A percentile compares a stretch with the other conserved stretches of the same genome.
Conservation (phyloP, 2,888 invertebrate genomes). For the Amphipyra berbera region DNA sequence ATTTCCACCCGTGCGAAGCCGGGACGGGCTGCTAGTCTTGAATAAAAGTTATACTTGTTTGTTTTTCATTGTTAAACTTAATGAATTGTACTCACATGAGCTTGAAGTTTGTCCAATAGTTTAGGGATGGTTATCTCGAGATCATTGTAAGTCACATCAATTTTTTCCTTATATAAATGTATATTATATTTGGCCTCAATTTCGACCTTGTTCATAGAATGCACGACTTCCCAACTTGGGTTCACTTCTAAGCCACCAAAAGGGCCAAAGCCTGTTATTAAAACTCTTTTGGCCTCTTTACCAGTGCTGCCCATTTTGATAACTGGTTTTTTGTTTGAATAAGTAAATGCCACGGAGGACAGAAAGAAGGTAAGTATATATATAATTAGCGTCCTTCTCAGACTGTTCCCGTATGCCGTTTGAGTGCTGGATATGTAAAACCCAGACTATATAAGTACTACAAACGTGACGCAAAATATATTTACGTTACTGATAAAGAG, state of each 20-base stretch:
- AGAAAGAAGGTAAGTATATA: too few species aligned
- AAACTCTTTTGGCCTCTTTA: conserved; percentile 66
- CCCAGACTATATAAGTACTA: too few species aligned
- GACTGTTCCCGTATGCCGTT: background rate
- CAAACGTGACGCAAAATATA: too few species aligned
- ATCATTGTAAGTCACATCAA: conserved; percentile 16
- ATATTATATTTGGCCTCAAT: conserved; percentile 25
- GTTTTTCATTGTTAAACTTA: too few species aligned
- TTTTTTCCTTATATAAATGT: conserved; percentile 12
- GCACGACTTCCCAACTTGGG: conserved; percentile 95
- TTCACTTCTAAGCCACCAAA: conserved; percentile 92
- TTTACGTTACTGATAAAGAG: too few species aligned
- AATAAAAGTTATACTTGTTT: too few species aligned
- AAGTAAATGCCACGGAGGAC: too few species aligned
- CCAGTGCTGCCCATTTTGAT: conserved; percentile 10
- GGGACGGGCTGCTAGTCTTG: too few species aligned
- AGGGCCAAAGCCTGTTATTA: conserved; percentile 95
- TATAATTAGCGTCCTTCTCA: background rate
- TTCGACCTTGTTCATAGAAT: conserved; percentile 87
- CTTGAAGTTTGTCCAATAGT: conserved; percentile 28
- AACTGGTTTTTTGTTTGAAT: background rate
- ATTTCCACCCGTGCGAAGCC: too few species aligned
- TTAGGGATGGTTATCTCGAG: conserved; percentile 21
- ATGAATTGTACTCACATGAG: conserved; percentile 32
- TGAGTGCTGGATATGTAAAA: too few species aligned